These are phyloP conservation scores for Sander lucioperca DNA, from an alignment of 2,113 vertebrate species.

Conservation along the genomic window DNA sequence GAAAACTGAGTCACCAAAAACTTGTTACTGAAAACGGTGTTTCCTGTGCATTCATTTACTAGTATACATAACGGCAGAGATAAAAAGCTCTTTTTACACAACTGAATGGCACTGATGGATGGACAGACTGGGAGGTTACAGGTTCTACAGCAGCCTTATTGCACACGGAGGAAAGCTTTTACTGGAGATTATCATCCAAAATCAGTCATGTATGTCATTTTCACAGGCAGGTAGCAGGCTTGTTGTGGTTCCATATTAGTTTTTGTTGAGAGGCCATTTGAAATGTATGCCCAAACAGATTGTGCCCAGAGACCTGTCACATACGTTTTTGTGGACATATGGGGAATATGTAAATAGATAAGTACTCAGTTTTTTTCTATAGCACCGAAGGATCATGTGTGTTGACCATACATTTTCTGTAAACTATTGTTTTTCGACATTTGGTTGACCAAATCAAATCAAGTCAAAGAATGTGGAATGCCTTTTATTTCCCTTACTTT, in stretches of 20 bases:
- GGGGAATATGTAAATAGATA: conserved; percentile 8
- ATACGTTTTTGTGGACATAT: neutral
- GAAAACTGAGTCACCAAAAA: conserved; percentile 32
- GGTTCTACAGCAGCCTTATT: conserved; percentile 61
- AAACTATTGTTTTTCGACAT: neutral
- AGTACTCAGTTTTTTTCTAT: neutral
- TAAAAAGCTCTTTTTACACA: conserved; percentile 18
- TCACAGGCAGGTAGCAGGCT: neutral
- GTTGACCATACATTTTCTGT: neutral
- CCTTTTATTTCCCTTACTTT: conserved; percentile 12
- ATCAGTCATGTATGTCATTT: conserved; percentile 35
- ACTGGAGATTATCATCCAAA: conserved; percentile 34
- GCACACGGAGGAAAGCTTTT: conserved; percentile 48
- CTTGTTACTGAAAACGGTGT: conserved; percentile 11
- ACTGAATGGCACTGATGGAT: conserved; percentile 29
- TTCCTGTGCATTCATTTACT: conserved; percentile 18
- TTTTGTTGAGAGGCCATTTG: conserved; percentile 15
- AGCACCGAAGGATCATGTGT: neutral
- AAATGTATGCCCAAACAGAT: conserved; percentile 10
- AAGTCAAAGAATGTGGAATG: neutral
- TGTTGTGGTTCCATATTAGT: neutral
- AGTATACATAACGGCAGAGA: conserved; percentile 3
- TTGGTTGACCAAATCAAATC: neutral
- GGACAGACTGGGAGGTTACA: conserved; percentile 37
- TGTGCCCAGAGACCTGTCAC: conserved; percentile 10